Evolutionary conservation across 2,113 vertebrate genomes (phyloP).

Genomic region (Rhinoptilus africanus): DNA sequence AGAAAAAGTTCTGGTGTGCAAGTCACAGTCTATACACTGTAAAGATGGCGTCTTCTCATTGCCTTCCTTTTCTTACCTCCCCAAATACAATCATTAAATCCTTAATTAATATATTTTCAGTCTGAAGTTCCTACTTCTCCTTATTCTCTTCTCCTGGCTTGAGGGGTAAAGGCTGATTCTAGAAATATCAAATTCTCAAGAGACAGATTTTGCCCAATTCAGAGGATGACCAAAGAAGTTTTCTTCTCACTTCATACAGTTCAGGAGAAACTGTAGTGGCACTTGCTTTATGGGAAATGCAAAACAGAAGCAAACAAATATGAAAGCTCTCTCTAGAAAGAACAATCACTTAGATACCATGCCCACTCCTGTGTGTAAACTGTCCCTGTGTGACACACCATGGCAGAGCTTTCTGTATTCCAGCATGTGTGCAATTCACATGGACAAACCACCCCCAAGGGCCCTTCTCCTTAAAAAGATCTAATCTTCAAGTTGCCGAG

Average conservation of each 20-base stretch:
- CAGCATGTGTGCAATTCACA: fast-evolving
- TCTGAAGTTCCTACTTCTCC: background rate
- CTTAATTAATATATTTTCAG: background rate
- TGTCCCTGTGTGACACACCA: background rate
- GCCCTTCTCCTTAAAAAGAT: background rate
- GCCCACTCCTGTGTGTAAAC: background rate
- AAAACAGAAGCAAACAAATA: background rate
- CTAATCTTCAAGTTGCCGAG: background rate
- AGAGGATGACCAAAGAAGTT: background rate
- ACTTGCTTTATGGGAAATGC: background rate
- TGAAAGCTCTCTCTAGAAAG: background rate
- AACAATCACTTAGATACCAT: background rate
- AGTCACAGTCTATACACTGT: background rate
- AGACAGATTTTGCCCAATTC: background rate
- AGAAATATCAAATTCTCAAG: background rate
- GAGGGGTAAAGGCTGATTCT: background rate
- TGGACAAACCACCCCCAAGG: background rate
- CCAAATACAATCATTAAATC: background rate
- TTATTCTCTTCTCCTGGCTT: background rate
- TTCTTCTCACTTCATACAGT: background rate
- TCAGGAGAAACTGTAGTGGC: background rate
- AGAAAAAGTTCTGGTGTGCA: background rate
- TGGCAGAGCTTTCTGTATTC: background rate
- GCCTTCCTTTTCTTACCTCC: background rate
- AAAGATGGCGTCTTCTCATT: background rate